Base-by-base conservation (phyloP, 2,888 invertebrate genomes). In the Seira sanloemensis region DNA sequence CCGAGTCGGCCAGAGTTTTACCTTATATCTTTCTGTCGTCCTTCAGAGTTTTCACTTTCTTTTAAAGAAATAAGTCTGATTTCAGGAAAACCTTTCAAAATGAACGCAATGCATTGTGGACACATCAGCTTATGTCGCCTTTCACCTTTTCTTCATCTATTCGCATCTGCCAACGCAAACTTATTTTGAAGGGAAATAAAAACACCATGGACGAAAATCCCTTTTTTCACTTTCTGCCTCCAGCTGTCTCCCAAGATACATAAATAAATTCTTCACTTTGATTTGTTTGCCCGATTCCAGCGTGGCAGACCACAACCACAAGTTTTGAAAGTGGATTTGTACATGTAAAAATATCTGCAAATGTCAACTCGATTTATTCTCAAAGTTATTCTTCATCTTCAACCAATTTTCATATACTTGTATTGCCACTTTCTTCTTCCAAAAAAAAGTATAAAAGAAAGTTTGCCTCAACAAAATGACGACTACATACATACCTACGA, bases 101-200 rank as follows among this genome's bases (percentile, higher is more conserved):
- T n/a, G n/a, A n/a, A n/a, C n/a, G n/a, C n/a, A n/a, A n/a, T n/a
- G n/a, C n/a, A n/a, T n/a, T n/a, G n/a, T n/a, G n/a, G n/a, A n/a
- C n/a, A n/a, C n/a, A n/a, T n/a, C n/a, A n/a, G 69, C 24, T 23
- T 7, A 5, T 9, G 23, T 67, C 19, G 37, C 73, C 73, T 37
- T 75, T 80, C 80, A 80, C 80, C 80, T 80, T 80, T 19, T 5
- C 23, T 27, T 27, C 46, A 75, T 80, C 12, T 37, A 37, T 37
- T 12, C 37, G 74, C 80, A 68, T 80, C 74, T 80, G 80, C 74
- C 75, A 74, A 68, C 80, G 54, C 58, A 73, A 46, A 68, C 58
- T 68, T 67, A 74, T 80, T 80, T 80, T 62, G 68, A 73, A 73
- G 62, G 58, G 46, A 74, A 12, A 37, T 12, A 37, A 37, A 37